Base-by-base conservation (phyloP, 1,140 invertebrate genomes). In the Teleopsis dalmanni region DNA sequence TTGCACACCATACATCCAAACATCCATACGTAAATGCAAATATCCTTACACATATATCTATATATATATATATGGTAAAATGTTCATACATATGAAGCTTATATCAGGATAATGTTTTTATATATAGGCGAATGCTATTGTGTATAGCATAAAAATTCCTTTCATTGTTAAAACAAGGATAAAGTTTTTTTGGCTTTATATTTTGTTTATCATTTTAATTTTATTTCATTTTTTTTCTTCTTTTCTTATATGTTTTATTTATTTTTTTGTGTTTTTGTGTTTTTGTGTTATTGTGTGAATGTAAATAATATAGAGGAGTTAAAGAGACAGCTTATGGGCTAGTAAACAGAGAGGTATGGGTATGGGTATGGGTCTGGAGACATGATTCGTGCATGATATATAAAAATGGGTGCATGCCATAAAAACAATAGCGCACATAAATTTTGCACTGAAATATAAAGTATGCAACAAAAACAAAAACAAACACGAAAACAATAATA, bases 351-450 rank as follows among this genome's bases (percentile, higher is more conserved):
- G 23, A 4, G 9, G 11, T 26, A 13, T 22, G 47, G 48, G 29
- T 47, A 26, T 37, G 38, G 35, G 38, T 13, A 25, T 40, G 53
- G 47, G n/a, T n/a, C n/a, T n/a, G 26, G 3, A 13, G 7, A 29
- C 27, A 29, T 29, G 13, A 29, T 48, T 45, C 4, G 29, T 56
- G 26, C 14, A 21, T 16, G 9, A 43, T 16, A 21, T 11, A 37
- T 16, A 21, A 47, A 65, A 65, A 65, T 65, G 62, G 59, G 59
- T 65, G 62, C 62, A 65, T 62, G 62, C 62, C 62, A 65, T 65
- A 65, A 65, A 65, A 65, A 65, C 62, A 65, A 65, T 65, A 65
- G 62, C 62, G 57, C 56, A 65, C 62, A 65, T 65, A 65, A 65
- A 65, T 65, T 65, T 57, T 53, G 42, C 54, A 60, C 62, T 59